Base-by-base conservation (phyloP, 1,140 invertebrate species). In the Pomacea maculata region DNA sequence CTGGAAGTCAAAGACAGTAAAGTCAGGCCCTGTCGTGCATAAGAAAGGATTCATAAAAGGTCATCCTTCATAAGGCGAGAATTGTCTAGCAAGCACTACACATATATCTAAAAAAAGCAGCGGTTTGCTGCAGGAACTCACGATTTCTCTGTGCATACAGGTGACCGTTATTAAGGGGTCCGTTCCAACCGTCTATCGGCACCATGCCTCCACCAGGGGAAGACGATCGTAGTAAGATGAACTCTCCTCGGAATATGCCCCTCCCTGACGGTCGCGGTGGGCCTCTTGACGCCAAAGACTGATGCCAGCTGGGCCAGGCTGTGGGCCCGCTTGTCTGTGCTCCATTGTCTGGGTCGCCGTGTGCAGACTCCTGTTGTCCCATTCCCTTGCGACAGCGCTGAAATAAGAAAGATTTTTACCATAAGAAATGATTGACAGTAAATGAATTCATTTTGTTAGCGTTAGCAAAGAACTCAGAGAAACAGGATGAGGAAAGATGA, bases 121-220 rank as follows among this genome's bases (percentile, higher is more conserved):
- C 54, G 61, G 57, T 29, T 4, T 64, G 14, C 29, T 11, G 55
- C 4, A 11, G n/a, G 14, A 21, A 82, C 81, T 82, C 57, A 82
- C 81, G 70, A 71, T 83, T 83, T 65, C 79, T 80, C 78, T 83
- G 82, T 4, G 78, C 78, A n/a, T 80, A 83, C 15, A 83, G 75
- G 67, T 83, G 74, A 25, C 82, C 78, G 63, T 76, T 83, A 15
- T 74, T 45, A 19, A 71, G 65, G 64, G 19, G 63, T 15, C 75
- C 80, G 17, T 54, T 67, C 52, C 68, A 34, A 12, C 52, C 57
- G 17, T 71, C 68, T 25, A 55, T 70, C 52, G 65, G 68, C 14
- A 34, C 65, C 34, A 57, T 19, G 19, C 75, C 55, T 34, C 68
- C 71, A 25, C 76, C 76, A 29, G 80, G 80, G 29, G 80, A 76